A percentile compares a stretch with the other conserved stretches of the same genome.
Evolutionary conservation across 2,888 invertebrate species (phyloP).

Genomic region (Lepidonotus clava): DNA sequence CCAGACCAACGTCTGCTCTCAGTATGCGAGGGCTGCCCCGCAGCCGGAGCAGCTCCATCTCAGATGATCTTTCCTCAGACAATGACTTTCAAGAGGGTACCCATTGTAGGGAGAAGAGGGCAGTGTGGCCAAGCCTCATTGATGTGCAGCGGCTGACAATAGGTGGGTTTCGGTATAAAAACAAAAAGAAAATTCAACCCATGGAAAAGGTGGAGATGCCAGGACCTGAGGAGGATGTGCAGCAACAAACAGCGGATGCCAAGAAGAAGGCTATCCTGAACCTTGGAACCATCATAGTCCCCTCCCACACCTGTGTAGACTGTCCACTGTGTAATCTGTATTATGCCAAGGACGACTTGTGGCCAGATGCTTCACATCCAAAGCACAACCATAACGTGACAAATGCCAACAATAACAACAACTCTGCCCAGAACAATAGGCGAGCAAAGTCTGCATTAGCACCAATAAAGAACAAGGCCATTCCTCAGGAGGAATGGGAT

Average conservation of each 20-base stretch:
- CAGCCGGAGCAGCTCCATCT: conserved; percentile 8
- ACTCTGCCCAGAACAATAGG: neutral
- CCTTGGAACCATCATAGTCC: conserved; percentile 63
- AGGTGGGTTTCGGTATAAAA: conserved; percentile 18
- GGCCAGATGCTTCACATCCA: neutral
- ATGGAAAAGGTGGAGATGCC: neutral
- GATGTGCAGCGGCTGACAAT: conserved; percentile 28
- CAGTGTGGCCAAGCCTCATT: conserved; percentile 26
- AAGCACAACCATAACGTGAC: neutral
- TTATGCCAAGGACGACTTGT: conserved; percentile 34
- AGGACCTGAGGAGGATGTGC: neutral
- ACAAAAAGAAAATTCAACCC: neutral
- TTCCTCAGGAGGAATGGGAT: neutral
- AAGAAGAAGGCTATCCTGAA: neutral
- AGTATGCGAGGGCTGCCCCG: neutral
- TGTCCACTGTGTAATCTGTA: conserved; percentile 67
- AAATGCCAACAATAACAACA: conserved; percentile 10
- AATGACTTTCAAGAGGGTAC: neutral
- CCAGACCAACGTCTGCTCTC: neutral
- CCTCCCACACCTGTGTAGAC: conserved; percentile 65
- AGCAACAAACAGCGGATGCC: neutral
- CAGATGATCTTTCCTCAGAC: neutral
- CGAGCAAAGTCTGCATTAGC: neutral
- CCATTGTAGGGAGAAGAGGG: neutral
- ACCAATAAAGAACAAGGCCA: neutral